Percentiles rank a stretch among this genome's conserved stretches.
Conservation (phyloP, 2,113 vertebrate genomes). For the Eurystomus gularis region DNA sequence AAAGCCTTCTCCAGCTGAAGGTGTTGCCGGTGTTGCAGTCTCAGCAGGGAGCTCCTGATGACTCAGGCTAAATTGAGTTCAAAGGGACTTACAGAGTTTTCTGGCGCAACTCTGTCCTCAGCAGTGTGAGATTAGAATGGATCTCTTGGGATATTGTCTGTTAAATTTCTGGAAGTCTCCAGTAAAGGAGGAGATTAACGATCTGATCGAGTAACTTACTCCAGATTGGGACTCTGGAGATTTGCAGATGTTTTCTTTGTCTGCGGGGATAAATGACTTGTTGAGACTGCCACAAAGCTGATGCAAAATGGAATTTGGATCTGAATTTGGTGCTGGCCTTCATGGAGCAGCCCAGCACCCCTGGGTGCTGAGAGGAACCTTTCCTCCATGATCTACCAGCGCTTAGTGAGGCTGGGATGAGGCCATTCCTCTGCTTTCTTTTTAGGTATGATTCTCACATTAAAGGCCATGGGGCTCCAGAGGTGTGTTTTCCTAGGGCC, state of each 20-base stretch:
- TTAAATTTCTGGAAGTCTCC: not conserved
- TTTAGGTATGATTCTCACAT: constrained; percentile 90
- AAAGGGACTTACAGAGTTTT: not conserved
- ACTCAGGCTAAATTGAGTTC: not conserved
- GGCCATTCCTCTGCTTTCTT: not conserved
- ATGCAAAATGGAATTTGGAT: not conserved
- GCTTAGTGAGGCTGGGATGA: not conserved
- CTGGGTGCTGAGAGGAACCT: not conserved
- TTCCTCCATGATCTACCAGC: not conserved
- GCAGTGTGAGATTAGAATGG: no score
- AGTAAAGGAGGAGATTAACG: not conserved
- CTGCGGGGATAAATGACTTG: rapidly evolving
- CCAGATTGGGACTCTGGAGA: no score
- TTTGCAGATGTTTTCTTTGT: not conserved
- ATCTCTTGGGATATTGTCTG: rapidly evolving
- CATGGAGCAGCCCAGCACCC: rapidly evolving
- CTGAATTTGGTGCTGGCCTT: not conserved
- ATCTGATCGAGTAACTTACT: not conserved
- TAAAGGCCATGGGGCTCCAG: constrained; percentile 87
- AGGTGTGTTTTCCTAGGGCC: constrained; percentile 90
- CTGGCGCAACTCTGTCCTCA: rapidly evolving
- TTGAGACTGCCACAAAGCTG: not conserved
- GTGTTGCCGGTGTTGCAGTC: rapidly evolving
- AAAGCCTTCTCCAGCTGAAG: not conserved
- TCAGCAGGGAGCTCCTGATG: rapidly evolving